Evolutionary conservation across 2,113 vertebrate species (phyloP), one percentile per base, ranked within the genome.

Genomic region (Trochalopteron elliotii): DNA sequence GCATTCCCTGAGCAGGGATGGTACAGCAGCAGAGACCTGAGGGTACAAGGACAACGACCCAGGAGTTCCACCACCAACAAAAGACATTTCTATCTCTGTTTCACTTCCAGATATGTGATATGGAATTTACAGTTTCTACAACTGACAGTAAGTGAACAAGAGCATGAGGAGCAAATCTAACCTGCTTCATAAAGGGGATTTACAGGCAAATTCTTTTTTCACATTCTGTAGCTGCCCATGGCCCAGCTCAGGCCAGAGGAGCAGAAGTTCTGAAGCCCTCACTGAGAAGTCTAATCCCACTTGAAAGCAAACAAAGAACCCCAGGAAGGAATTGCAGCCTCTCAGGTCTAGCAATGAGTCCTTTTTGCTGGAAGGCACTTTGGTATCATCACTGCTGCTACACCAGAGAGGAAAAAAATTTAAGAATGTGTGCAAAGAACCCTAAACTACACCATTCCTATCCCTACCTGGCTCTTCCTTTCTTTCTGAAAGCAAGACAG

Each of bases 51-150:
- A 40, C 27, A 21, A 19, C 2, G 3, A 28, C 21, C 20, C 7
- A 44, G 12, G 33, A 50, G 35, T 20, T 42, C 22, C 7, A 28
- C 15, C n/a, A 28, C 16, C 42, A 6, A 16, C 17, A 35, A 19
- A 87, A 67, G 49, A 44, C 53, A 49, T 59, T 61, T 23, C 65
- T 52, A 4, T 31, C 37, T 35, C n/a, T 35, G 4, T 14, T 71
- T 22, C 56, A 27, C 42, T 42, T 4, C 24, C 10, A 23, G n/a
- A 30, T 9, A 11, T 2, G 0, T 0, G 6, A 55, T 2, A 24
- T 2, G 20, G 27, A 10, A 82, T 59, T 55, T 15, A 35, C 42
- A 52, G 19, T 15, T 74, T 37, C 64, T 22, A 35, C 16, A 53
- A 6, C 1, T 33, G 59, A 18, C 15, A 35, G 3, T 5, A 33